Evolutionary conservation across 2,113 vertebrate genomes (phyloP), one percentile per base, ranked within the genome.

Genomic region (Etia nguti): DNA sequence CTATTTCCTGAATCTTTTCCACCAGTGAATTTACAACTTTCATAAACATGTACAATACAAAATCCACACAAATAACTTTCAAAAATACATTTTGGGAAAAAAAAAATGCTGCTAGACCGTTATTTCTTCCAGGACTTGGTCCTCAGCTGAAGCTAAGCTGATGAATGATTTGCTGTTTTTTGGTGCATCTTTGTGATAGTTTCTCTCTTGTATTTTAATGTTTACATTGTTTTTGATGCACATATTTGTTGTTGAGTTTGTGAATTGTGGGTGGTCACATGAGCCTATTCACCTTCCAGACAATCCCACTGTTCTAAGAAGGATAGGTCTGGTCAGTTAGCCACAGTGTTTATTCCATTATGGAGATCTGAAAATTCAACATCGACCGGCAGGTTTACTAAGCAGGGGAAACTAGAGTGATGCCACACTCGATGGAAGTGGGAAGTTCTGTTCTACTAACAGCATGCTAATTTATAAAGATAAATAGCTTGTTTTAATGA

Each of bases 41-140:
- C 22, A 26, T 73, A 26, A 73, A 46, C 22, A 46, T 46, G 38
- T 24, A 0, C 11, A 0, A 73, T 15, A 15, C 62, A 73, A 70
- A 70, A 46, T 10, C 36, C 24, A n/a, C 12, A 70, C 36, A 9
- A 0, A 24, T 68, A 48, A 0, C 41, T 29, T 3, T 0, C 52
- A 55, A 55, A 54, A 55, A 55, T 55, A 11, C n/a, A 55, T 55
- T 22, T 11, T 22, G 52, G 46, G 6, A 16, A 16, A 50, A 50
- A 50, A 36, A 20, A 52, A 52, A 13, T 5, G 18, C 2, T 52
- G 18, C 18, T 52, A 20, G 48, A 52, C 48, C 4, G 15, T 48
- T 4, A 43, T 43, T 43, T 43, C 41, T 43, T 43, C 41, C 41
- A 24, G 22, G n/a, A 22, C 10, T 11, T 3, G 9, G 54, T 55